phyloP scores from a whole-genome alignment of 2,113 vertebrate species.

The Acrocephalus kingi region DNA sequence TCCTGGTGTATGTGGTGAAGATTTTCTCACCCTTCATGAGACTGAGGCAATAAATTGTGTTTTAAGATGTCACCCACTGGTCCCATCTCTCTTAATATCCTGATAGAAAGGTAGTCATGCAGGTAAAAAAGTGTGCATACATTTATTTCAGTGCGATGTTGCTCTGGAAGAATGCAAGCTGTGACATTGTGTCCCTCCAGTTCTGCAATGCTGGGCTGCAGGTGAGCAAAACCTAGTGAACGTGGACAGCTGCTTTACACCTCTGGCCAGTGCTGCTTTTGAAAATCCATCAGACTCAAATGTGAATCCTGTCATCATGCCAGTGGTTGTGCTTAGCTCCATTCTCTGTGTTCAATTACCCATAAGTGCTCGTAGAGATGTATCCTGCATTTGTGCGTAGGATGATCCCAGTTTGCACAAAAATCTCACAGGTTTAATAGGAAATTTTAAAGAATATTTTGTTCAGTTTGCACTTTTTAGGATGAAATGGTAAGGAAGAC shows the following conservation, averaged over 20 bases:
- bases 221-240: not conserved
- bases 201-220: not conserved
- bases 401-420: not conserved
- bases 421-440: not conserved
- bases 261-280: not conserved
- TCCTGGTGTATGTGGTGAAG: not conserved
- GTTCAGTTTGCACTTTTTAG: not conserved
- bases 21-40: not conserved
- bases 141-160: not conserved
- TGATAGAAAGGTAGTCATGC: not conserved
- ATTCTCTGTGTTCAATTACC: rapidly evolving
- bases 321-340: not conserved
- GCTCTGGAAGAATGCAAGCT: not conserved
- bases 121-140: not conserved
- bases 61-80: not conserved
- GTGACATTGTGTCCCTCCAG: not conserved
- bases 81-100: not conserved
- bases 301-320: not conserved
- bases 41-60: not conserved
- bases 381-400: not conserved
- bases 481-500: not conserved
- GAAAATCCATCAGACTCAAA: not conserved
- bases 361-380: not conserved
- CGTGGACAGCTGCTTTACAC: not conserved
- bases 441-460: not conserved